Evolutionary conservation across 2,888 invertebrate genomes (phyloP).

Genomic region (Plutella xylostella): DNA sequence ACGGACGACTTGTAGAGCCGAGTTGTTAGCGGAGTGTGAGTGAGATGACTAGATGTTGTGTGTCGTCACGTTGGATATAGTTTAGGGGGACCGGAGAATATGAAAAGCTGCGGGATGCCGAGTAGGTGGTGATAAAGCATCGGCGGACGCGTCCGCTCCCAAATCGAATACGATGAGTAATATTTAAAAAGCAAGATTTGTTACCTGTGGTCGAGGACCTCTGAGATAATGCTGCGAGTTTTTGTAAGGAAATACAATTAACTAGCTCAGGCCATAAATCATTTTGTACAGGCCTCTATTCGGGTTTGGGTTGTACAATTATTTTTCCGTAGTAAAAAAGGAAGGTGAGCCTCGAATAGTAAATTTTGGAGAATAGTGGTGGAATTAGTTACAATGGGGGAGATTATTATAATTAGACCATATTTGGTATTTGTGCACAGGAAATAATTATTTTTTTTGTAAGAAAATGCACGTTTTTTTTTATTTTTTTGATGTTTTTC

Average conservation of each 20-base stretch:
- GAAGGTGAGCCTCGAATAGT: slow-evolving; percentile 42
- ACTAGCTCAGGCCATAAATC: slow-evolving; percentile 58
- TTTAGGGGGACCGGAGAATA: slow-evolving; percentile 63
- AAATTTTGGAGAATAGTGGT: slow-evolving; percentile 31
- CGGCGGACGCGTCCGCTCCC: slow-evolving; percentile 55
- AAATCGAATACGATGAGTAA: slow-evolving; percentile 69
- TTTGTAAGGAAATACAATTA: slow-evolving; percentile 66
- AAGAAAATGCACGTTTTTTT: neutral
- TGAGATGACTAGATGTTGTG: slow-evolving; percentile 55
- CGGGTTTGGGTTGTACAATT: slow-evolving; percentile 60
- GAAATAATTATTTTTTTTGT: neutral
- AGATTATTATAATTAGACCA: slow-evolving; percentile 44
- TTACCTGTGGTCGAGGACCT: slow-evolving; percentile 58
- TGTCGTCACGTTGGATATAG: slow-evolving; percentile 64
- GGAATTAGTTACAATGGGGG: slow-evolving; percentile 26
- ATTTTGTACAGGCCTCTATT: slow-evolving; percentile 43
- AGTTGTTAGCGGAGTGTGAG: slow-evolving; percentile 39
- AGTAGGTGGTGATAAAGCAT: slow-evolving; percentile 71
- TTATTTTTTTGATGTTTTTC: no score
- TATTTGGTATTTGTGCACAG: neutral
- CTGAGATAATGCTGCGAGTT: slow-evolving; percentile 57
- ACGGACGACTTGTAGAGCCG: slow-evolving; percentile 34
- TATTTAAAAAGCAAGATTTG: slow-evolving; percentile 69
- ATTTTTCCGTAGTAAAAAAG: slow-evolving; percentile 40
- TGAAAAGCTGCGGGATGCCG: slow-evolving; percentile 62